Evolutionary conservation across 2,888 invertebrate genomes (phyloP).

Genomic region (Gari tellinella): DNA sequence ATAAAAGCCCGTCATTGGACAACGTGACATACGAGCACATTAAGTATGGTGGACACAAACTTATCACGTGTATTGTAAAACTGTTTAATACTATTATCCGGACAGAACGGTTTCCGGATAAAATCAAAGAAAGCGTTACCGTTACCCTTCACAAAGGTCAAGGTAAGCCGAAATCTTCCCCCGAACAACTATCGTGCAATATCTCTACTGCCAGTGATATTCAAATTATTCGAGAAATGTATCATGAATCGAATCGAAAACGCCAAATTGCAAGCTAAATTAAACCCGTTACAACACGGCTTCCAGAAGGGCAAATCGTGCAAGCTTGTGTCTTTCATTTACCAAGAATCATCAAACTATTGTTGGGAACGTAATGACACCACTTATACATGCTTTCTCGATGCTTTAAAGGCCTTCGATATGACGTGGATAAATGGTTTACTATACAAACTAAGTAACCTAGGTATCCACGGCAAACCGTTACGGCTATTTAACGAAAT

Average conservation of each 20-base stretch:
- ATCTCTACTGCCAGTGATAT: slow-evolving; percentile 9
- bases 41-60: background rate
- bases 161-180: slow-evolving; percentile 2
- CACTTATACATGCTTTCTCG: slow-evolving; percentile 8
- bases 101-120: background rate
- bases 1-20: background rate
- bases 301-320: slow-evolving; percentile 13
- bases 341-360: slow-evolving; percentile 10
- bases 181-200: slow-evolving; percentile 21
- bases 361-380: slow-evolving; percentile 5
- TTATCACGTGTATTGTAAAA: background rate
- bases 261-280: background rate
- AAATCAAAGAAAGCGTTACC: slow-evolving; percentile 9
- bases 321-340: slow-evolving; percentile 10
- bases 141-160: slow-evolving; percentile 6
- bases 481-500: background rate
- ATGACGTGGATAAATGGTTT: slow-evolving; percentile 16
- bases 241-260: slow-evolving; percentile 3
- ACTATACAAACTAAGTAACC: slow-evolving; percentile 5
- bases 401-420: slow-evolving; percentile 15
- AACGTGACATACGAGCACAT: slow-evolving; percentile 18
- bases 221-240: slow-evolving; percentile 16
- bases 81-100: slow-evolving; percentile 1
- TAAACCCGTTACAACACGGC: slow-evolving; percentile 19
- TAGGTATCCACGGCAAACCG: slow-evolving; percentile 4